These are phyloP conservation scores for Calameuta idolon DNA, from an alignment of 2,888 invertebrate genomes.

Conservation along the genomic window DNA sequence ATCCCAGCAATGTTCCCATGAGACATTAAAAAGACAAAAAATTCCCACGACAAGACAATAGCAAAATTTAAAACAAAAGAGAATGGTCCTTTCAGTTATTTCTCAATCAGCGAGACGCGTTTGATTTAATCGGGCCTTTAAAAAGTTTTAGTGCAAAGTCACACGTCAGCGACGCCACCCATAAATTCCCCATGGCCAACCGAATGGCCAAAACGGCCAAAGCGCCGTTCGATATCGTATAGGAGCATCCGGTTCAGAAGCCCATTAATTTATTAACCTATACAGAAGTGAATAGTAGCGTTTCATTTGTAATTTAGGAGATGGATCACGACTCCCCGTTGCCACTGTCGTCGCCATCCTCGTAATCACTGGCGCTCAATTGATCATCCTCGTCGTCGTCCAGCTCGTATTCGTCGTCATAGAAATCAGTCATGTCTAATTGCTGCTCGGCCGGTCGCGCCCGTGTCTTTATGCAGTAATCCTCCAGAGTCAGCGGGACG, in stretches of 20 bases:
- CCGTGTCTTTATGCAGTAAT: slow-evolving; percentile 96
- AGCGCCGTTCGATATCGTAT: not conserved
- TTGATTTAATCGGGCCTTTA: not conserved
- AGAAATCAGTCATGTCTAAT: slow-evolving; percentile 95
- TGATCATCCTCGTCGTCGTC: slow-evolving; percentile 75
- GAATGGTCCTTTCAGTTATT: not conserved
- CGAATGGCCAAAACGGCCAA: not conserved
- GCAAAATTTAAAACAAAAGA: not conserved
- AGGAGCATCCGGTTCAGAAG: slow-evolving; percentile 55
- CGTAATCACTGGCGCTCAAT: slow-evolving; percentile 77
- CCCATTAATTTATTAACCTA: slow-evolving; percentile 60
- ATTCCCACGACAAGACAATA: not conserved
- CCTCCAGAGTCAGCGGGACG: slow-evolving; percentile 97
- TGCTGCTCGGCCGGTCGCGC: slow-evolving; percentile 87
- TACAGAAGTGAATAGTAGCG: slow-evolving; percentile 52
- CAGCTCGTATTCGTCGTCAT: slow-evolving; percentile 94
- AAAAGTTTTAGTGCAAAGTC: not conserved
- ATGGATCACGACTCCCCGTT: slow-evolving; percentile 90
- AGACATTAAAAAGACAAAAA: not conserved
- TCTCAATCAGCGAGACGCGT: not conserved
- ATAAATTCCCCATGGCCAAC: not conserved
- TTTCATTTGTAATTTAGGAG: slow-evolving; percentile 39
- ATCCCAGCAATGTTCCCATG: not conserved
- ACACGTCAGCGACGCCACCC: not conserved
- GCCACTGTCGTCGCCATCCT: slow-evolving; percentile 89